Evolutionary conservation across 2,888 invertebrate genomes (phyloP).

Genomic region (Heterodera filipjevi): DNA sequence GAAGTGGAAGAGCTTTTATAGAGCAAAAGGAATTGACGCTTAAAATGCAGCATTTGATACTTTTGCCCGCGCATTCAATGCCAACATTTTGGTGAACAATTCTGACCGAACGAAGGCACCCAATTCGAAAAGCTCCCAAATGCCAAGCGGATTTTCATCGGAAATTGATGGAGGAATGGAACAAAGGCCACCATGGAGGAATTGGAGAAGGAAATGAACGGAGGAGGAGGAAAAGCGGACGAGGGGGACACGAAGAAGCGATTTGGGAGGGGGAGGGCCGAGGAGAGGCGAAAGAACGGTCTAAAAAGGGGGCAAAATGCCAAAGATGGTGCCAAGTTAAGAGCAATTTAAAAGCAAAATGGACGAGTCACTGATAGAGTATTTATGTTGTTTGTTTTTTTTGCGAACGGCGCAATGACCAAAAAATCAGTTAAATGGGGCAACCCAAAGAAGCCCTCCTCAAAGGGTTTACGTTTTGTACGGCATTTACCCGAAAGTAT

Average conservation of each 20-base stretch:
- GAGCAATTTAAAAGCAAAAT: no score
- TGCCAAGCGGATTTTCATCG: conserved; percentile 70
- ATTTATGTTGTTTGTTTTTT: no score
- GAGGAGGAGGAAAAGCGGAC: conserved; percentile 79
- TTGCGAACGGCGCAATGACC: no score
- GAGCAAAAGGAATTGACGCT: not conserved
- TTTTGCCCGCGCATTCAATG: conserved; percentile 78
- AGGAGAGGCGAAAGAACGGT: not conserved
- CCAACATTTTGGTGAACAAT: conserved; percentile 87
- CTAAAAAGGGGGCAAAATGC: not conserved
- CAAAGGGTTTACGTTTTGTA: not conserved
- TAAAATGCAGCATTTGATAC: not conserved
- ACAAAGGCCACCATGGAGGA: conserved; percentile 89
- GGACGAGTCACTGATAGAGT: no score
- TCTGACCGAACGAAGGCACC: conserved; percentile 88
- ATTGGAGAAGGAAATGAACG: conserved; percentile 87
- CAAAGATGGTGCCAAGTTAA: not conserved
- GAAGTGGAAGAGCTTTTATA: conserved; percentile 75
- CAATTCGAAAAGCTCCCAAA: conserved; percentile 73
- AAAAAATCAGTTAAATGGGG: no score
- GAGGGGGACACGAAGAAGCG: not conserved
- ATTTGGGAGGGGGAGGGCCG: not conserved
- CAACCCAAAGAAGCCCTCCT: no score
- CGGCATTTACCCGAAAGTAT: conserved; percentile 15
- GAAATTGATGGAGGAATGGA: conserved; percentile 76